phyloP scores from a whole-genome alignment of 2,797 vertebrate genomes.

The Chlorospingus semifuscus region DNA sequence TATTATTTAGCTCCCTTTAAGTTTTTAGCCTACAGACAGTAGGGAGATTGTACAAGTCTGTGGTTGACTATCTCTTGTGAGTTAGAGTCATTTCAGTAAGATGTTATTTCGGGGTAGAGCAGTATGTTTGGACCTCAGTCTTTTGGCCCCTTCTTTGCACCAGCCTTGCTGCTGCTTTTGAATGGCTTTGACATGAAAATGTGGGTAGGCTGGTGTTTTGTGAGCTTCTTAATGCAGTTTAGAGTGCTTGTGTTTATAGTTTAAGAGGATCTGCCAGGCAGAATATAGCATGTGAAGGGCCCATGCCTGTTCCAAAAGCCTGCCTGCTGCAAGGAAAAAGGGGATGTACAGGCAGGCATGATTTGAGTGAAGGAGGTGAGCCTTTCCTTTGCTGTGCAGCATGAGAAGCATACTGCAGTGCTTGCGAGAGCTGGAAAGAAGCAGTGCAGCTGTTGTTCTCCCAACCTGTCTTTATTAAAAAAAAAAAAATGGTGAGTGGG shows the following conservation, averaged over 20 bases:
- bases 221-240: neutral
- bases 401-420: rapidly evolving
- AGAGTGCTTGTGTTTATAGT: neutral
- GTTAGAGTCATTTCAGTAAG: neutral
- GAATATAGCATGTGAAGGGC: neutral
- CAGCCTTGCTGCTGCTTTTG: neutral
- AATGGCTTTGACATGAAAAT: neutral
- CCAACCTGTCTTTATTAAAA: neutral
- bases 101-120: neutral
- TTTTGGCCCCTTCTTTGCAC: neutral
- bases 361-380: neutral
- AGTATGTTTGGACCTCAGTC: neutral
- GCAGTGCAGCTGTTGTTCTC: neutral
- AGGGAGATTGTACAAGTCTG: neutral
- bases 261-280: neutral
- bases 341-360: neutral
- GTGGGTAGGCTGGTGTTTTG: neutral
- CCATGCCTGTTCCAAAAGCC: neutral
- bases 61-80: neutral
- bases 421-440: neutral
- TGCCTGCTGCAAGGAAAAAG: neutral
- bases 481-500: no score
- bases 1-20: neutral
- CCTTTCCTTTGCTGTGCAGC: neutral
- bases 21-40: neutral